Base-by-base conservation (phyloP, 2,888 invertebrate species). In the Ryuthela nishihirai region DNA sequence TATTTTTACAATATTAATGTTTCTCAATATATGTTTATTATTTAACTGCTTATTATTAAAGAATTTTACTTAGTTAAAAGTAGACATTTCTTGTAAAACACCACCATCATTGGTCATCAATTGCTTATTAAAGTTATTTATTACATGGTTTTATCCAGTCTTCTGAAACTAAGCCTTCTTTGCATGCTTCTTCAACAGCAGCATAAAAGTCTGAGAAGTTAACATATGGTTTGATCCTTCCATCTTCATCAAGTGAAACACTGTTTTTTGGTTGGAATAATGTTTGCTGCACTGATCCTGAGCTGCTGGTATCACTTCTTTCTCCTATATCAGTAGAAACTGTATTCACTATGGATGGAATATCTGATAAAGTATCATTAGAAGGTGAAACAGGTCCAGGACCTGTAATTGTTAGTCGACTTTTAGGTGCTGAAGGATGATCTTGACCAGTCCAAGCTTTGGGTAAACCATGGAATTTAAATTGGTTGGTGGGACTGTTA, bases 191-290 rank as follows among this genome's bases (percentile, higher is more conserved):
- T 34, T 84, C 83, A 0, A 87, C 81, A 70, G 85, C 85, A 56
- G 80, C 79, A 68, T 83, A 88, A 76, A 85, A 93, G 69, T 84
- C 85, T 0, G 83, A 78, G 73, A 93, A 93, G 73, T 89, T 86
- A 0, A 93, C 89, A 71, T 93, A 92, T 0, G 88, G 81, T 48
- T 82, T 82, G 2, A 92, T 85, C 69, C 81, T 81, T 20, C 83
- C 81, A 69, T 87, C 83, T 65, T 79, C 81, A 68, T 86, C 84
- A 67, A 78, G 66, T 50, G 70, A 73, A 32, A 62, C 35, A 32
- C 35, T 49, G n/a, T 43, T 54, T 7, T 35, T 45, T 38, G 50
- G 48, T 12, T 56, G 53, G 45, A 64, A 60, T 12, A 54, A 26
- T 1, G 41, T 26, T 53, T 59, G 53, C 26, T 34, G 48, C 5